A percentile compares a stretch with the other conserved stretches of the same genome.
Conservation (phyloP, 2,113 vertebrate species). For the Pantherophis guttatus region DNA sequence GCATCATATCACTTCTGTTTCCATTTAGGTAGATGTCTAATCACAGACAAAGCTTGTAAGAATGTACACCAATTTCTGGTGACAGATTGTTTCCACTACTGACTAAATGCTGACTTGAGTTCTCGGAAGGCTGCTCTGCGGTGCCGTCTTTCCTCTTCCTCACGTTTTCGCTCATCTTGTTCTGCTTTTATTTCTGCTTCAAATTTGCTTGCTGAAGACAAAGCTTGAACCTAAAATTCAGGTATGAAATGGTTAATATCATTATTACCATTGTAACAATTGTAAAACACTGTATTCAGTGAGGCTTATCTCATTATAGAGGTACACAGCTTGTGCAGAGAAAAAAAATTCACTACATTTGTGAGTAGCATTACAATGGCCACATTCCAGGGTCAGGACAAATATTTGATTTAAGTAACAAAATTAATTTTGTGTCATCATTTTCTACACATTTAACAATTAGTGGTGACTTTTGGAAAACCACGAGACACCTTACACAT, state of each 20-base stretch:
- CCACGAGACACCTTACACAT: background rate
- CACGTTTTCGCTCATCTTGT: slow-evolving; percentile 83
- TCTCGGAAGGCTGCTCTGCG: slow-evolving; percentile 90
- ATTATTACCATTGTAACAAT: background rate
- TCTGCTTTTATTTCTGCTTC: slow-evolving; percentile 92
- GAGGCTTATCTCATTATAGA: background rate
- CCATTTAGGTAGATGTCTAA: slow-evolving; percentile 40
- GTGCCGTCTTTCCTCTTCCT: slow-evolving; percentile 82
- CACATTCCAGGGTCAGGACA: background rate
- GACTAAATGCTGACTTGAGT: slow-evolving; percentile 85
- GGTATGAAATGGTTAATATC: background rate
- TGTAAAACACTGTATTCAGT: background rate
- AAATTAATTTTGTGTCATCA: background rate
- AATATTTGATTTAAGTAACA: background rate
- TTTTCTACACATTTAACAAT: background rate
- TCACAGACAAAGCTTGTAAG: slow-evolving; percentile 47
- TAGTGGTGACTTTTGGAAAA: background rate
- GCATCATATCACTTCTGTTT: slow-evolving; percentile 14
- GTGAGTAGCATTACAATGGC: background rate
- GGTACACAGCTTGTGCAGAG: background rate
- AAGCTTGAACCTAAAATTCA: slow-evolving; percentile 79
- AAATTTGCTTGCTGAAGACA: slow-evolving; percentile 85
- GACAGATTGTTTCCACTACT: slow-evolving; percentile 44
- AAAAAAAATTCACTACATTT: background rate
- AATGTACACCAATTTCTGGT: slow-evolving; percentile 49